Evolutionary conservation across 2,888 invertebrate species (phyloP), one percentile per base, ranked within the genome.

Genomic region (Himalopsyche japonica): DNA sequence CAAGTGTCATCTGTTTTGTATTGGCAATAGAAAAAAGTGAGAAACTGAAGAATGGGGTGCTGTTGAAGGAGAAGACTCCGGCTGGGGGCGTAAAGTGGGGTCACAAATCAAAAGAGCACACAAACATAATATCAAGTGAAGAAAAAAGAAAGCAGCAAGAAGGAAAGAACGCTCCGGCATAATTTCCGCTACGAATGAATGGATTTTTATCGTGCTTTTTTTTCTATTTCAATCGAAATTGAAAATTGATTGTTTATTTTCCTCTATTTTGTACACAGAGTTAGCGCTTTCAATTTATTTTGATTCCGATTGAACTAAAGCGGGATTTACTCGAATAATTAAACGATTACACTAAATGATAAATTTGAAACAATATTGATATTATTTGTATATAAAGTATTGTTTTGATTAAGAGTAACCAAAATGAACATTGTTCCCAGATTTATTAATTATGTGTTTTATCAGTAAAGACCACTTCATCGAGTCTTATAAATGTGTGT

Each of bases 181-280:
- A 92, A 92, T 92, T 92, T 92, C 92, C 92, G 92, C 90, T 92
- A 90, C 90, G 91, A 92, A 92, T 92, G 92, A 92, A 88, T 89
- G 91, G 90, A 90, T 90, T 92, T 86, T 91, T 91, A 70, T 84
- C 27, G 47, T 76, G 30, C 79, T 80, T 77, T 78, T 85, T n/a
- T 83, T 82, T 80, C 77, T 91, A 91, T 92, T 92, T 92, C 92
- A 92, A 92, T 92, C 91, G 92, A 92, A 92, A 92, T 92, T 92
- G 92, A 91, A 92, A 92, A 92, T 92, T 92, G 92, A 92, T 92
- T 92, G 92, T 92, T 92, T 92, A 91, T 91, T 91, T 91, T 91
- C 90, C 91, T 92, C 91, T 91, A 30, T 79, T 81, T 77, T 64
- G 37, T 27, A 24, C n/a, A 64, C 32, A 20, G 30, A 30, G 27